A percentile compares a stretch with the other conserved stretches of the same genome.
These are phyloP conservation scores for Phalacrocorax brasilianus DNA, from an alignment of 2,113 vertebrate species.

Conservation along the genomic window DNA sequence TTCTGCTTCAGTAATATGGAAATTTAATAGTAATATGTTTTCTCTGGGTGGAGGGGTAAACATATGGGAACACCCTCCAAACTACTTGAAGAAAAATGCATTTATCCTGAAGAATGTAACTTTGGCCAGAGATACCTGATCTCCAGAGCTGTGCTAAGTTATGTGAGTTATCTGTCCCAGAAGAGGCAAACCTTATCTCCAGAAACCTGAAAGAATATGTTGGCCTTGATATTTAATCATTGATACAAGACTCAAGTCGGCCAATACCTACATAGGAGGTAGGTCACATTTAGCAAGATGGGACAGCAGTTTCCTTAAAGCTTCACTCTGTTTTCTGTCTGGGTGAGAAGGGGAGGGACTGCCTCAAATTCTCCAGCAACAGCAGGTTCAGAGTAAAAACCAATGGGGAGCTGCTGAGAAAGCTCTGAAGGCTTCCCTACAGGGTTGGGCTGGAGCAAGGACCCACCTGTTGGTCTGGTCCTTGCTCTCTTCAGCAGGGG, in stretches of 20 bases:
- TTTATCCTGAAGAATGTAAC: neutral
- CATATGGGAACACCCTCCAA: neutral
- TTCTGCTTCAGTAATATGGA: neutral
- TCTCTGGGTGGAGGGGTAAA: neutral
- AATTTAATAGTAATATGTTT: neutral
- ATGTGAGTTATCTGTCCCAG: neutral
- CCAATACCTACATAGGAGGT: neutral
- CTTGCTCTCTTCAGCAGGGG: accelerated
- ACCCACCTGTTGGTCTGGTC: neutral
- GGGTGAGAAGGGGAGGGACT: neutral
- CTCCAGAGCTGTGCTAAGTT: neutral
- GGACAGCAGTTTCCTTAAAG: neutral
- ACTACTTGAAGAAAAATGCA: neutral
- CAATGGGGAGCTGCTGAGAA: neutral
- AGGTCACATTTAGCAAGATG: neutral
- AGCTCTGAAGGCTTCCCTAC: neutral
- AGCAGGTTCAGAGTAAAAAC: neutral
- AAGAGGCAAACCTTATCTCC: neutral
- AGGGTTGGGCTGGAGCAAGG: accelerated
- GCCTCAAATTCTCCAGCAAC: neutral
- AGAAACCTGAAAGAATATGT: neutral
- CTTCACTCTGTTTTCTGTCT: neutral
- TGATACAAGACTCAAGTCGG: neutral
- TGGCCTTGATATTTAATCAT: neutral
- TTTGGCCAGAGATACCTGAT: neutral